Conservation (phyloP, 2,888 invertebrate species). For the Sphinx pinastri region DNA sequence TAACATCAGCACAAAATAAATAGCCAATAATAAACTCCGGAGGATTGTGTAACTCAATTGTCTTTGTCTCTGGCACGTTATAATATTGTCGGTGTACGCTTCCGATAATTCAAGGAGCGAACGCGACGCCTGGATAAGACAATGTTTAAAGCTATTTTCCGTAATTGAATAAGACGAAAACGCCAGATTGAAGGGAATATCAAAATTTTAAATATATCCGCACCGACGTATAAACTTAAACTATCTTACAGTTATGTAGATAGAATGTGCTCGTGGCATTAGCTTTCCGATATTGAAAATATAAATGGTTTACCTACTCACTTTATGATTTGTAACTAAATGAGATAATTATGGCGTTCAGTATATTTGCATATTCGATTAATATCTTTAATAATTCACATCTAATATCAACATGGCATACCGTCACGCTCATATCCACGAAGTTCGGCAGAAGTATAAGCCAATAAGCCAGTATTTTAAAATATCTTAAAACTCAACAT, state of each 20-base stretch:
- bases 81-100: conserved; percentile 31
- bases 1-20: not conserved
- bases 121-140: conserved; percentile 41
- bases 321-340: too few relatives aligned
- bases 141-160: conserved; percentile 53
- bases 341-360: too few relatives aligned
- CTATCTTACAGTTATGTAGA: not conserved
- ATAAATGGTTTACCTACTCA: too few relatives aligned
- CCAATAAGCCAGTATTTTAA: too few relatives aligned
- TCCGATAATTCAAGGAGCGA: conserved; percentile 37
- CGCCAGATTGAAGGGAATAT: conserved; percentile 38
- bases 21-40: conserved; percentile 12
- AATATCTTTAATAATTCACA: too few relatives aligned
- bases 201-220: conserved; percentile 30
- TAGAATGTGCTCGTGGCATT: not conserved
- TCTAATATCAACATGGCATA: too few relatives aligned
- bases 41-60: conserved; percentile 29
- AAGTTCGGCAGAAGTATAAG: too few relatives aligned
- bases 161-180: conserved; percentile 56
- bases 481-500: too few relatives aligned
- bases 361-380: too few relatives aligned
- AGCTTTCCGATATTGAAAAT: too few relatives aligned
- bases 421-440: too few relatives aligned
- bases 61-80: conserved; percentile 25
- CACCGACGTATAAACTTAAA: not conserved